Base-by-base conservation (phyloP, 1,140 invertebrate species). In the Orchestia grillus region DNA sequence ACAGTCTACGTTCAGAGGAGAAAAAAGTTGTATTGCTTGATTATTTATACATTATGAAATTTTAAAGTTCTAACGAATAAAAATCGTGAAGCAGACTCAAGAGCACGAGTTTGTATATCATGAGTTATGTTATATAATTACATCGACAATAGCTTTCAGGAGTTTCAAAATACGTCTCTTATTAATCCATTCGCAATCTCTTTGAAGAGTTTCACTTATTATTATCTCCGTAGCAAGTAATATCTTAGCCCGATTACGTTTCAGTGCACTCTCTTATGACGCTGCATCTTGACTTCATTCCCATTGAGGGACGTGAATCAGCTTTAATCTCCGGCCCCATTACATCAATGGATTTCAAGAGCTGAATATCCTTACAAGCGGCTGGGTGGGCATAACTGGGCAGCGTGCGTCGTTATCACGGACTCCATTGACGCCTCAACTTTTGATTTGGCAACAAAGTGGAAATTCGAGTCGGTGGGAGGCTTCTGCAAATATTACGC, bases 381-480 rank as follows among this genome's bases (percentile, higher is more conserved):
- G 88, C 43, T 90, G 43, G 41, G 43, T 0, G 1, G 88, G 15
- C n/a, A 41, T 36, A 90, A 90, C 4, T 15, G 36, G 3, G 36
- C 36, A 90, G 41, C n/a, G 88, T 77, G 62, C 15, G 41, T 6
- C n/a, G 41, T 44, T 90, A 90, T 41, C 88, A 90, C 42, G 0
- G 88, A 41, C 4, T 15, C n/a, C 88, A 42, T 90, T 44, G 88
- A 90, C 88, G 88, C 88, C 88, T 94, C 92, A 94, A 47, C 44
- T 47, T 94, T 94, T 47, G 92, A 94, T 94, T 94, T 47, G 43
- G 92, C 47, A 94, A 94, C 43, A 94, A 94, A 94, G 43, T 45
- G 44, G 44, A 47, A 94, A 1, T 47, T 44, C 44, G 3, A 40
- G 43, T 92, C 44, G 43, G 43, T 45, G 41, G 92, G n/a, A 42